phyloP scores from a whole-genome alignment of 2,113 vertebrate genomes.

The Glareola pratincola region DNA sequence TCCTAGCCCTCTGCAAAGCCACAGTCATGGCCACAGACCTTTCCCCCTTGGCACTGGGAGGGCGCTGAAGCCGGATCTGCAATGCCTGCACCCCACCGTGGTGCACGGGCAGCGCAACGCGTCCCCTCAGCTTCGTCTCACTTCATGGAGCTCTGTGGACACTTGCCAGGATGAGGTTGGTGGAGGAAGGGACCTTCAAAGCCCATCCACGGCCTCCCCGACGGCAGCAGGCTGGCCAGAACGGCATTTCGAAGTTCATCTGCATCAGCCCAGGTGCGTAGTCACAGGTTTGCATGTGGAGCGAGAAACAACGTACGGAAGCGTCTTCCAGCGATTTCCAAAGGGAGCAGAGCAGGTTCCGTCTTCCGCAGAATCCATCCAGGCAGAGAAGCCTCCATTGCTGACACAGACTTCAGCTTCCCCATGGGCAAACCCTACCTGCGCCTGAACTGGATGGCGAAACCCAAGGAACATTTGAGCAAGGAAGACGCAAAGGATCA shows the following conservation, averaged over 20 bases:
- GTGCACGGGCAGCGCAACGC: rapidly evolving
- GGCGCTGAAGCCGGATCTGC: background rate
- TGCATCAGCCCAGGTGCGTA: no score
- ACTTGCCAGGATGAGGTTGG: background rate
- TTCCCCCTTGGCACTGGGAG: background rate
- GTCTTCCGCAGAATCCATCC: background rate
- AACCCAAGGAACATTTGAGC: background rate
- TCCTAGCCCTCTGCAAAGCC: background rate
- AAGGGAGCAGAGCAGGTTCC: background rate
- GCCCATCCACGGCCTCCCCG: no score
- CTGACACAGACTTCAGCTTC: background rate
- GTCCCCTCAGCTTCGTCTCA: background rate
- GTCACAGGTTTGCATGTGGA: background rate
- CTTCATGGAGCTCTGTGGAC: rapidly evolving
- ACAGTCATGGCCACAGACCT: rapidly evolving
- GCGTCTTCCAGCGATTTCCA: background rate
- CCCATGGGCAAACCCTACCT: background rate
- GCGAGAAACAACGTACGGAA: background rate
- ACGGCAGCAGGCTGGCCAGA: background rate
- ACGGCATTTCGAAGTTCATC: background rate
- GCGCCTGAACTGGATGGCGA: background rate
- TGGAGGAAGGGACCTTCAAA: background rate
- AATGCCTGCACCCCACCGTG: rapidly evolving
- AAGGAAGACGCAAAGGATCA: background rate
- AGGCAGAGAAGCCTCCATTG: background rate